Base-by-base conservation (phyloP, 37 sponge, comb jelly and placozoan species). In the Chondrosia reniformis region DNA sequence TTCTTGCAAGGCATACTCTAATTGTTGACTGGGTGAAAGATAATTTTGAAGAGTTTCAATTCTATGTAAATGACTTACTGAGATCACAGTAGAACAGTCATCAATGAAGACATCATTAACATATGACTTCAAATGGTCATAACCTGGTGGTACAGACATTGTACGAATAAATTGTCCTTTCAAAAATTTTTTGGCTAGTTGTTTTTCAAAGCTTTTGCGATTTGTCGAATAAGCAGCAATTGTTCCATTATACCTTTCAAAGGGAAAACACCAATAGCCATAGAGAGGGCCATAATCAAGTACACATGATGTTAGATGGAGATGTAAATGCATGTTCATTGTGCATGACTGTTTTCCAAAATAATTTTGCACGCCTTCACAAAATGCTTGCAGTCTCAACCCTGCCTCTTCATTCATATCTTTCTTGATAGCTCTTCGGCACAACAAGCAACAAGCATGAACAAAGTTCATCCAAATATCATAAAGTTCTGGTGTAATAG, bases 231-330 rank as follows among this genome's bases (percentile, higher is more conserved):
- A 58, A 0, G 87, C 54, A 31, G 79, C 87, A 2, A 87, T 36
- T 3, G 78, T 57, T 7, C 87, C 87, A 87, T 87, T 87, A 25
- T 33, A 86, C 7, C 83, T 28, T 43, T 87, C 87, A 41, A 82
- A 87, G 33, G 82, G 67, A 71, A 73, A 81, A 39, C 79, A 79
- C 88, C 88, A 87, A 54, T 79, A 83, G 0, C 77, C 76, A 79
- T 87, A 78, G 0, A 52, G 24, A 24, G 86, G 86, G 1, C 83
- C 88, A 87, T 41, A 87, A 45, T 87, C 83, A 4, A 87, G 56
- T 24, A 87, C 19, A 24, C 55, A 36, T 25, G 82, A 28, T 37
- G 63, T 74, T 13, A 87, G 43, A 41, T 87, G 88, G 3, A 83
- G 37, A 41, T 83, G 83, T 15, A 83, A 22, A 42, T 87, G 88